Evolutionary conservation across 2,888 invertebrate species (phyloP).

Genomic region (Parelbella ahira): DNA sequence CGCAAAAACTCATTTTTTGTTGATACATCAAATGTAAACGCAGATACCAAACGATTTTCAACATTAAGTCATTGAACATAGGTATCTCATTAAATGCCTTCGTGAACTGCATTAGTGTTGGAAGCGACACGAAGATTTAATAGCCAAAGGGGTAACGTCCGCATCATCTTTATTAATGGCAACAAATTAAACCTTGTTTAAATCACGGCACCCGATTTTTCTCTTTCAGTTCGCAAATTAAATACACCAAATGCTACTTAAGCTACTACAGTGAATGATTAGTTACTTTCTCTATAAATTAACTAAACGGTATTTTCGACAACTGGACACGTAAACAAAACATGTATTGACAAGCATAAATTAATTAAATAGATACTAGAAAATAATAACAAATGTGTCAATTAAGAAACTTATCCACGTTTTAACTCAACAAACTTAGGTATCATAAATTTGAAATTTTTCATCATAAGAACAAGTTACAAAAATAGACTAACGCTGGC

Average conservation of each 20-base stretch:
- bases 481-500: conserved; percentile 10
- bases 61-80: not conserved
- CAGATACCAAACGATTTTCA: conserved; percentile 4
- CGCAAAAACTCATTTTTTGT: conserved; percentile 29
- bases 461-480: too few species aligned
- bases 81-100: not conserved
- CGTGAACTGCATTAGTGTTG: conserved; percentile 16
- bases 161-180: conserved; percentile 69
- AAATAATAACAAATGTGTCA: not conserved
- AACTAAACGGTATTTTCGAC: conserved; percentile 21
- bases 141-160: conserved; percentile 49
- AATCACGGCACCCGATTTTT: conserved; percentile 57
- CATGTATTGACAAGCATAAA: too few species aligned
- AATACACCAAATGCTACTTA: conserved; percentile 70
- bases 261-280: conserved; percentile 40
- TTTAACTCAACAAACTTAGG: too few species aligned
- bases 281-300: conserved; percentile 33
- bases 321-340: too few species aligned
- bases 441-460: too few species aligned
- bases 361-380: too few species aligned
- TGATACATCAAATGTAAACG: too few species aligned
- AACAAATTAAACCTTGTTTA: conserved; percentile 67
- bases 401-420: too few species aligned
- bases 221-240: conserved; percentile 64
- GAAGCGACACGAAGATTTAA: conserved; percentile 37